Evolutionary conservation across 2,888 invertebrate genomes (phyloP), one percentile per base, ranked within the genome.

Genomic region (Crossocerus cetratus): DNA sequence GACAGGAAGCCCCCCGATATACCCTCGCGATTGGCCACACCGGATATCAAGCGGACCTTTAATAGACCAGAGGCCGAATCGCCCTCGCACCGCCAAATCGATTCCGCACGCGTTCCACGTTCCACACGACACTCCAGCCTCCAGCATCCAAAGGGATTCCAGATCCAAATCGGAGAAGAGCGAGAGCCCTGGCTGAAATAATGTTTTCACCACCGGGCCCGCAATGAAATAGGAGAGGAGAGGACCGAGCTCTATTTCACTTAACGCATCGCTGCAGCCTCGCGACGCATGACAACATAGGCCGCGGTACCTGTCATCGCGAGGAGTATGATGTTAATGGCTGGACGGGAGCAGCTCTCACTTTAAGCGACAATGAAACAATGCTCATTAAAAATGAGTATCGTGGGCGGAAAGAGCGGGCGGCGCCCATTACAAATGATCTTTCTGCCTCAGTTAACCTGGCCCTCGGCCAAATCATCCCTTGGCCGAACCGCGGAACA

Each of bases 1-100:
- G 55, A 14, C 70, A 66, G 61, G 72, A 72, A 63, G 43, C 14
- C 22, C 16, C 20, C 49, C 20, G 22, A 55, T n/a, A 22, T 45
- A n/a, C 20, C 14, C 45, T 16, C 49, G 14, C 49, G 49, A 49
- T 49, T 49, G 49, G 49, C 11, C 49, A 49, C 49, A 16, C 49
- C 49, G 16, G 32, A 32, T 16, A 16, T 49, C 49, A 49, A 14
- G 49, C 49, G 1, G 16, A 49, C 49, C 8, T 49, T 16, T 49
- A 49, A 49, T 49, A 32, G 32, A 32, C 49, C 4, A 43, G 49
- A 49, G 16, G 16, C 14, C 3, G 14, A 49, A 49, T 14, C 49
- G 14, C 49, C 49, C 49, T 49, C 49, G 49, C 49, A 16, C 1
- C 1, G 14, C 16, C 49, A 14, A 49, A 49, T 14, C 16, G 49